Evolutionary conservation across 2,113 vertebrate species (phyloP).

Genomic region (Numenius arquata): DNA sequence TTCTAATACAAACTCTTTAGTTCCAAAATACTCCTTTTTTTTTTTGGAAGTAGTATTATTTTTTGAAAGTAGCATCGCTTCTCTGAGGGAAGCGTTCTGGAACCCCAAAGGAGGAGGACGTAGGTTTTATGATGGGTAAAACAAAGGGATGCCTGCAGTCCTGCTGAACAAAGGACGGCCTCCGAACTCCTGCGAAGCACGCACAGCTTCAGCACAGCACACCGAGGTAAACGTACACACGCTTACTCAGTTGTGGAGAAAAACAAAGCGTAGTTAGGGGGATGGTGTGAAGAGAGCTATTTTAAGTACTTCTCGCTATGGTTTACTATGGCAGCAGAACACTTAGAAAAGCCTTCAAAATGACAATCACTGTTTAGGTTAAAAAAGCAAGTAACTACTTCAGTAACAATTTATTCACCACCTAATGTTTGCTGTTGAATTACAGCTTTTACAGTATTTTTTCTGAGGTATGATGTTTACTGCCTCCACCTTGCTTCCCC

Average conservation of each 20-base stretch:
- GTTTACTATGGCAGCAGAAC: conserved; percentile 11
- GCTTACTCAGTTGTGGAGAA: not conserved
- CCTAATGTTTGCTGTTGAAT: conserved; percentile 35
- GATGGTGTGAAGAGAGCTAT: not conserved
- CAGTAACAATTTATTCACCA: conserved; percentile 43
- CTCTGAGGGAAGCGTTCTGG: not conserved
- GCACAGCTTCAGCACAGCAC: not conserved
- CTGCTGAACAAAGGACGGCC: not conserved
- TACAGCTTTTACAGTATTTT: conserved; percentile 41
- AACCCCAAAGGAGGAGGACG: not conserved
- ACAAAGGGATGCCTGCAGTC: not conserved
- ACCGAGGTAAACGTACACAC: not conserved
- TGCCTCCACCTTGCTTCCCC: not conserved
- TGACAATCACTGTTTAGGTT: conserved; percentile 37
- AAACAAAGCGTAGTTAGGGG: not conserved
- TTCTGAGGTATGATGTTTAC: conserved; percentile 22
- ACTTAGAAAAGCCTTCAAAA: conserved; percentile 34
- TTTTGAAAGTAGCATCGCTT: not conserved
- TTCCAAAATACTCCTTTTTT: not conserved
- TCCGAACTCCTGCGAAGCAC: fast-evolving
- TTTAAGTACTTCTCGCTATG: not conserved
- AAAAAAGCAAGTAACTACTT: conserved; percentile 40
- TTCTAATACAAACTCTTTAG: not conserved
- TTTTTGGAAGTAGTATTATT: not conserved
- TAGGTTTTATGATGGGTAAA: not conserved